Percentiles rank a stretch among this genome's conserved stretches.
Evolutionary conservation across 2,113 vertebrate genomes (phyloP).

Genomic region (Rhipidura dahli): DNA sequence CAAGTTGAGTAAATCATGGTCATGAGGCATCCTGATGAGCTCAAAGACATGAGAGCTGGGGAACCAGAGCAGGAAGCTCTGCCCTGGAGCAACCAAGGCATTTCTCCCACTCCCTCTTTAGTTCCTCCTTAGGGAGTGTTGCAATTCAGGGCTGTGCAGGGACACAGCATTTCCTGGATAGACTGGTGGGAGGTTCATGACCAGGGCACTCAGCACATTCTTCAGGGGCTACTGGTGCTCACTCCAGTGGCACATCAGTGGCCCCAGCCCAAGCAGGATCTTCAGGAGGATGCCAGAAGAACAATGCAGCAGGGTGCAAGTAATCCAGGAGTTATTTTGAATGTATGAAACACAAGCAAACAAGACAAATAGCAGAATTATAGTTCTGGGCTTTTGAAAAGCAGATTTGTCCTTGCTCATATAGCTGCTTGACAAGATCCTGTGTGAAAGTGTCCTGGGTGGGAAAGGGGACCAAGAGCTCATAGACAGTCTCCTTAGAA

Average conservation of each 20-base stretch:
- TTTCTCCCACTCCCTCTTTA: background rate
- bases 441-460: background rate
- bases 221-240: background rate
- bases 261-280: background rate
- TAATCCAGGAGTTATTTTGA: background rate
- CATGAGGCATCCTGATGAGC: background rate
- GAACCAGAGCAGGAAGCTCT: background rate
- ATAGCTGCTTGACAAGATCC: background rate
- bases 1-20: background rate
- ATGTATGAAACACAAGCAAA: background rate
- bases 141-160: background rate
- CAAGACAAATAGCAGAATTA: background rate
- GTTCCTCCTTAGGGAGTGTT: background rate
- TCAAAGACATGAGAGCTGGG: rapidly evolving
- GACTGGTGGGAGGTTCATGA: background rate
- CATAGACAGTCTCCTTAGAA: background rate
- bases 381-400: background rate
- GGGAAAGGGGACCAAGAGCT: background rate
- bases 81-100: background rate
- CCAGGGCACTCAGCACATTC: background rate
- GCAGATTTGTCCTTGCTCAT: background rate
- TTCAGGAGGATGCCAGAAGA: background rate
- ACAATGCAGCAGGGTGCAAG: background rate
- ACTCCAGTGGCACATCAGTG: background rate
- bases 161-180: background rate